A percentile compares a stretch with the other conserved stretches of the same genome.
These are phyloP conservation scores for Vulpes vulpes DNA, from an alignment of 2,113 vertebrate species.

Conservation along the genomic window DNA sequence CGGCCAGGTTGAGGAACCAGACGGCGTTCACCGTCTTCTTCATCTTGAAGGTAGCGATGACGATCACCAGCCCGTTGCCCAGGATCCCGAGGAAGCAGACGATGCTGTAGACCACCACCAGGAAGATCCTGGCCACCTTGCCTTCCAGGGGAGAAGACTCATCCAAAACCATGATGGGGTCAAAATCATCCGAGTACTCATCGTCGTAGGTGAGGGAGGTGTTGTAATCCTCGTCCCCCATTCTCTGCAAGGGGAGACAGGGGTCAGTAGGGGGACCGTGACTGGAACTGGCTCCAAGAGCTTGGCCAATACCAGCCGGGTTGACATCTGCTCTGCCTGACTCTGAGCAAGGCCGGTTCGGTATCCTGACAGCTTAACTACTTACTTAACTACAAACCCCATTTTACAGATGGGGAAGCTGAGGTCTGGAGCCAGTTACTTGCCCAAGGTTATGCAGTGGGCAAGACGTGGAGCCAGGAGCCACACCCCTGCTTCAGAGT, in stretches of 20 bases:
- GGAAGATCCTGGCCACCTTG: constrained; percentile 76
- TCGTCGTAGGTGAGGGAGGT: neutral
- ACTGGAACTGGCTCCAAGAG: neutral
- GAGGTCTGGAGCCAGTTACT: neutral
- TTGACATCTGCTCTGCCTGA: fast-evolving
- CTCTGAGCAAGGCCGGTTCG: fast-evolving
- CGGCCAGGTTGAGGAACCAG: constrained; percentile 96
- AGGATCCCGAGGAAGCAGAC: constrained; percentile 93
- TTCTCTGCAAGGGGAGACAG: constrained; percentile 19
- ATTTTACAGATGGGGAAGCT: neutral
- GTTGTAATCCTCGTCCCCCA: constrained; percentile 73
- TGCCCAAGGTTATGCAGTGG: neutral
- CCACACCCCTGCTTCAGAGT: neutral
- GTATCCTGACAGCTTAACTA: neutral
- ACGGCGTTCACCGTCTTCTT: constrained; percentile 94
- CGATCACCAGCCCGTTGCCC: constrained; percentile 95
- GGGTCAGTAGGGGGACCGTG: neutral
- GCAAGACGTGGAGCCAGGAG: neutral
- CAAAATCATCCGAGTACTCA: neutral
- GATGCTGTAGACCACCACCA: constrained; percentile 86
- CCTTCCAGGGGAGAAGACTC: fast-evolving
- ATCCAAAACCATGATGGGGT: neutral
- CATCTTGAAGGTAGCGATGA: constrained; percentile 93
- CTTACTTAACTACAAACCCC: neutral
- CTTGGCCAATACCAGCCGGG: fast-evolving